Base-by-base conservation (phyloP, 1,140 invertebrate genomes). In the Drosophila virilis region DNA sequence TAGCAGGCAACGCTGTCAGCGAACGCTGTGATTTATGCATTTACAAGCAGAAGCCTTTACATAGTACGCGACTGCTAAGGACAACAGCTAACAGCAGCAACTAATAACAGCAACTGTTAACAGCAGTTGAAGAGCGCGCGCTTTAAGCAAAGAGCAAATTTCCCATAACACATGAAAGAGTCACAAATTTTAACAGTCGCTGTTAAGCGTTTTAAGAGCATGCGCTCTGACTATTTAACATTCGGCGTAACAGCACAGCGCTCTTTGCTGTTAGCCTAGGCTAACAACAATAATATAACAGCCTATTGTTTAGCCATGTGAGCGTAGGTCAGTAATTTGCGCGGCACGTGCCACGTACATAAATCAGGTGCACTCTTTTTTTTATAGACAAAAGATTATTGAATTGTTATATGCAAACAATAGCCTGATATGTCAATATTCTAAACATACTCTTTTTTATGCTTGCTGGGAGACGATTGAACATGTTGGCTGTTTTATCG, bases 21-120 rank as follows among this genome's bases (percentile, higher is more conserved):
- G 59, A 61, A 50, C 75, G 66, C 60, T 66, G 48, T 77, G 74
- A 77, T 77, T 77, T 74, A 77, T 74, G 70, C 33, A 33, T 22
- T 33, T 65, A 57, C 43, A 64, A 64, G 46, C 9, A 54, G 48
- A 48, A 52, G n/a, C 13, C 33, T 45, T 73, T 62, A 62, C 69
- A 38, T 17, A 33, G 33, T 17, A 2, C 32, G 1, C 1, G 6
- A 32, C 54, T 54, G 45, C 28, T 72, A 43, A 9, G n/a, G 9
- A 1, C 5, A 54, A 10, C 2, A 10, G 8, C 10, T 17, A 13
- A 12, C 42, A 72, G 46, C 12, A 38, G 37, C 4, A 13, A 8
- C 9, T 48, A 1, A 6, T 51, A 51, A 51, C 48, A 35, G 51
- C 5, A n/a, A 4, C 71, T 69, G 60, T 55, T 55, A 76, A 37